Evolutionary conservation across 2,888 invertebrate species (phyloP).

Genomic region (Morpho helenor): DNA sequence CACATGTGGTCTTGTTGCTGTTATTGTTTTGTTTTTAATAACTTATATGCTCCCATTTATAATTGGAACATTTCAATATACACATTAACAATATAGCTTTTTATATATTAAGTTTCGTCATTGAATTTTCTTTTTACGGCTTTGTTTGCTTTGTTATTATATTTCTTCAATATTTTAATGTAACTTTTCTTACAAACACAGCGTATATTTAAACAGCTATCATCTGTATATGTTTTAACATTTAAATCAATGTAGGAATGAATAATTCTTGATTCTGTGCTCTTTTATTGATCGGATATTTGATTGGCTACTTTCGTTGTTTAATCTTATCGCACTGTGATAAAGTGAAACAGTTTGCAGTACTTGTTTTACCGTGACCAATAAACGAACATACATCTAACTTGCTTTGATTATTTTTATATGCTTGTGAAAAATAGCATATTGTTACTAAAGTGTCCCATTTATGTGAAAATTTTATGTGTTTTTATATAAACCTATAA

Average conservation of each 20-base stretch:
- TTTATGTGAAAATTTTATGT: background rate
- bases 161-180: too few relatives aligned
- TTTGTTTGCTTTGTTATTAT: background rate
- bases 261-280: background rate
- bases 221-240: too few relatives aligned
- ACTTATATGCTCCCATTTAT: background rate
- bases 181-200: too few relatives aligned
- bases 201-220: too few relatives aligned
- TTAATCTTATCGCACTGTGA: conserved; percentile 67
- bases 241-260: too few relatives aligned
- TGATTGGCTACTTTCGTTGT: conserved; percentile 47
- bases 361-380: conserved; percentile 43
- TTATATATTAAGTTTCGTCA: too few relatives aligned
- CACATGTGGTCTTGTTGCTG: conserved; percentile 1
- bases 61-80: background rate
- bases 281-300: conserved; percentile 28
- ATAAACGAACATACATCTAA: conserved; percentile 34
- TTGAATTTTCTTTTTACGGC: background rate
- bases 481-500: background rate
- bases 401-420: conserved; percentile 15
- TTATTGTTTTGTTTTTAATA: background rate
- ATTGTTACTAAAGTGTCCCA: background rate
- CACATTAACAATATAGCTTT: too few relatives aligned
- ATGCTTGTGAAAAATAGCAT: background rate
- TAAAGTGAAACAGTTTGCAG: conserved; percentile 52